A percentile compares a stretch with the other conserved stretches of the same genome.
Conservation (phyloP, 92 coral and sea anemone species). For the Umimayanthus chanpuru region DNA sequence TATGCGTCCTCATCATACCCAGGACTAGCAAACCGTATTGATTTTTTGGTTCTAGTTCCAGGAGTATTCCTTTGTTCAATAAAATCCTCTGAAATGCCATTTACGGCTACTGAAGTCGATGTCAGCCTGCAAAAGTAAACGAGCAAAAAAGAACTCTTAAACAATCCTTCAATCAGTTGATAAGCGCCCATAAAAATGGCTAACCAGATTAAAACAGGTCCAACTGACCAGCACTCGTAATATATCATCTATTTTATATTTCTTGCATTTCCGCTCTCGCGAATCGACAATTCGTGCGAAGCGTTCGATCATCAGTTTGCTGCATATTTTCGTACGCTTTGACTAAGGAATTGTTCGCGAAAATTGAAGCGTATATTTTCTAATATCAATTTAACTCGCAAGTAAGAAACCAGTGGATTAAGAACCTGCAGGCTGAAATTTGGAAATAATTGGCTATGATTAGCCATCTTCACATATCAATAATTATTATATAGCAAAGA, state of each 20-base stretch:
- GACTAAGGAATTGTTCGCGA: not conserved
- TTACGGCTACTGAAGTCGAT: constrained; percentile 1
- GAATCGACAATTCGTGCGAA: not conserved
- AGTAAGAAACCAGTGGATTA: no score
- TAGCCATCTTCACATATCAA: no score
- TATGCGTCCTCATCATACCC: not conserved
- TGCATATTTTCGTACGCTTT: not conserved
- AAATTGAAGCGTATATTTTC: not conserved
- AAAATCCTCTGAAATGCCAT: not conserved
- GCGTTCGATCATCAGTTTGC: not conserved
- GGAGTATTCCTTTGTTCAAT: constrained; percentile 13
- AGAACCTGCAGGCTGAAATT: no score
- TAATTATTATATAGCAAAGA: no score
- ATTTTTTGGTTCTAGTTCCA: constrained; percentile 26
- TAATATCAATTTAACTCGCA: no score
- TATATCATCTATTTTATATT: not conserved
- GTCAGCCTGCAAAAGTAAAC: constrained; percentile 8
- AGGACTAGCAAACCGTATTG: constrained; percentile 28
- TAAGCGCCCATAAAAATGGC: not conserved
- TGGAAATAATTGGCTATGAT: no score
- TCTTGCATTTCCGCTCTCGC: not conserved
- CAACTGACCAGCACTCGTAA: not conserved
- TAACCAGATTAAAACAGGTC: not conserved
- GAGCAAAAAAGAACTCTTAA: not conserved
- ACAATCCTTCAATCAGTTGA: not conserved